Conservation (phyloP, 2,888 invertebrate species). For the Uloborus plumipes region DNA sequence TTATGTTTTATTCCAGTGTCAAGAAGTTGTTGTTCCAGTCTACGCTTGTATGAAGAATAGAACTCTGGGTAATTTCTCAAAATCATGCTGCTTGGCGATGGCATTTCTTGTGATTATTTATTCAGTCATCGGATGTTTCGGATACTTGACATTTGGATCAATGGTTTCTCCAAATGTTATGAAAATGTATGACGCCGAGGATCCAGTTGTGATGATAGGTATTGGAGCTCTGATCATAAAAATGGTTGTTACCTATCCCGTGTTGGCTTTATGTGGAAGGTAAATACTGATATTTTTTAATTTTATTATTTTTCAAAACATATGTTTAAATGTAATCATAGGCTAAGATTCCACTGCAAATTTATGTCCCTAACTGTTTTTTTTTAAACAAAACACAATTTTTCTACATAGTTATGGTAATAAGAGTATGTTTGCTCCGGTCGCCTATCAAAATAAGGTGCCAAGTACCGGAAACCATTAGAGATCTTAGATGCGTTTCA, state of each 20-base stretch:
- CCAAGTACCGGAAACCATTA: no score
- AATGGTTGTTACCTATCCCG: conserved; percentile 76
- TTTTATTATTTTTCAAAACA: no score
- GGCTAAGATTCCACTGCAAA: no score
- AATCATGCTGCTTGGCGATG: conserved; percentile 73
- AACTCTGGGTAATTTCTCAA: conserved; percentile 73
- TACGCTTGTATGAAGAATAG: conserved; percentile 76
- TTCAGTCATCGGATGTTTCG: conserved; percentile 74
- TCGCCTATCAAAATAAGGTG: no score
- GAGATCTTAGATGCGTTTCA: no score
- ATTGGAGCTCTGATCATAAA: conserved; percentile 74
- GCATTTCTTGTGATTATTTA: conserved; percentile 73
- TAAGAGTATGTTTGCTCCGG: no score
- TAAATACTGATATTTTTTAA: conserved; percentile 69
- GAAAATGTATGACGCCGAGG: conserved; percentile 72
- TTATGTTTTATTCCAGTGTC: conserved; percentile 72
- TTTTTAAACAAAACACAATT: no score
- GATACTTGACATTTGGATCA: conserved; percentile 77
- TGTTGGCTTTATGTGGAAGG: conserved; percentile 76
- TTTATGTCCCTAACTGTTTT: no score
- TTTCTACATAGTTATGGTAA: no score
- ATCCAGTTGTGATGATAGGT: conserved; percentile 71
- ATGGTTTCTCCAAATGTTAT: conserved; percentile 76
- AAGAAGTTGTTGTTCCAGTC: conserved; percentile 77
- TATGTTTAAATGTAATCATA: no score